Percentiles rank a stretch among this genome's conserved stretches.
These are phyloP conservation scores for Sapajus apella DNA, from an alignment of 2,113 vertebrate genomes.

Conservation along the genomic window DNA sequence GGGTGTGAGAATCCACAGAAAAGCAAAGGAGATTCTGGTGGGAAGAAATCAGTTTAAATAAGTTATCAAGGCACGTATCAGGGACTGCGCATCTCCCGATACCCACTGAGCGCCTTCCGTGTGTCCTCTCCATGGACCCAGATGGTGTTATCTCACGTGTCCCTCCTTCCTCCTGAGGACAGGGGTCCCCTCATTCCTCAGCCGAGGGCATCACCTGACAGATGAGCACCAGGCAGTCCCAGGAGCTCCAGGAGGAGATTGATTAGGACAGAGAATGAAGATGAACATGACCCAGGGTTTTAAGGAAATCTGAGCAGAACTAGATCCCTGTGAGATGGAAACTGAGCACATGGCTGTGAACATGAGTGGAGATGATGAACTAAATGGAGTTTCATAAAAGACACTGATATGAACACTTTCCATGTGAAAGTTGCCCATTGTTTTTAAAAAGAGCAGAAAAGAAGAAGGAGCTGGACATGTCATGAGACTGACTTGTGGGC, in stretches of 20 bases:
- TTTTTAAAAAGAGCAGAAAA: fast-evolving
- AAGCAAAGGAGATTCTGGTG: no score
- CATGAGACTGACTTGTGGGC: background rate
- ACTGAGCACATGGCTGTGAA: background rate
- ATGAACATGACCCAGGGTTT: no score
- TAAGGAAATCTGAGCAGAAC: no score
- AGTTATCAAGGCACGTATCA: fast-evolving
- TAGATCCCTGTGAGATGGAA: no score
- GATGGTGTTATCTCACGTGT: fast-evolving
- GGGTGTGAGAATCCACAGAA: background rate
- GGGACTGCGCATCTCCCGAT: fast-evolving
- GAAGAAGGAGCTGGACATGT: background rate
- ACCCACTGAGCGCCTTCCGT: background rate
- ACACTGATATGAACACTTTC: no score
- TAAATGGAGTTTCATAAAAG: fast-evolving
- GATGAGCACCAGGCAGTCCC: no score
- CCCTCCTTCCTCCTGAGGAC: background rate
- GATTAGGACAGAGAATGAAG: no score
- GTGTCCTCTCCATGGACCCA: background rate
- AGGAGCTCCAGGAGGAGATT: no score
- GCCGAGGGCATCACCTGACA: no score
- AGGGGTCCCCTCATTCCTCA: background rate
- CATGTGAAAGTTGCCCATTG: background rate
- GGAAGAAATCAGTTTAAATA: background rate
- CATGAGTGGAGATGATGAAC: background rate